phyloP scores from a whole-genome alignment of 53 echinoderm and acorn worm genomes.

The Apostichopus leukothele region DNA sequence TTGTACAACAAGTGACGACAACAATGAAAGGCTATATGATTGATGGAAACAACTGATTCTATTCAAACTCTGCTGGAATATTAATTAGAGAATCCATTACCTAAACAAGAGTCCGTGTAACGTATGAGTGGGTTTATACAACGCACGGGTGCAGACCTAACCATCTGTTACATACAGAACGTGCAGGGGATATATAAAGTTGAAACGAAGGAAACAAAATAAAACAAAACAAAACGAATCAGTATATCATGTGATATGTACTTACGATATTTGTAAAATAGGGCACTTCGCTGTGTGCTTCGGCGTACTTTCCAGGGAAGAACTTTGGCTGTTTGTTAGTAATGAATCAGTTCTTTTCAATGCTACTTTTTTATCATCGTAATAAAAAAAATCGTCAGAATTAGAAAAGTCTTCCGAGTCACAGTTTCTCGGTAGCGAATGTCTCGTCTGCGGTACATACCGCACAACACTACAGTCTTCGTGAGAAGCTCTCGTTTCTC shows the following conservation, averaged over 20 bases:
- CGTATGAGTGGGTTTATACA: not conserved
- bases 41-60: too few relatives aligned
- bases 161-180: not conserved
- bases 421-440: conserved; percentile 79
- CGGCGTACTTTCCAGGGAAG: conserved; percentile 89
- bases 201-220: not conserved
- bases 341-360: conserved; percentile 96
- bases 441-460: conserved; percentile 86
- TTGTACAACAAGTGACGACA: too few relatives aligned
- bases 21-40: too few relatives aligned
- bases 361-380: conserved; percentile 87
- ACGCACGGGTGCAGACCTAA: not conserved
- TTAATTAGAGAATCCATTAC: not conserved
- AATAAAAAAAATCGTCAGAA: conserved; percentile 86
- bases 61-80: too few relatives aligned
- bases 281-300: conserved; percentile 86
- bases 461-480: conserved; percentile 57
- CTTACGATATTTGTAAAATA: conserved; percentile 95
- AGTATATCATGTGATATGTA: conserved; percentile 31
- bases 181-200: not conserved
- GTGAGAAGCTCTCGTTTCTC: conserved; percentile 63
- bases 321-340: conserved; percentile 82
- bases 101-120: not conserved
- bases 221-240: not conserved
- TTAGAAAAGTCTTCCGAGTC: conserved; percentile 66